A percentile compares a stretch with the other conserved stretches of the same genome.
phyloP scores from a whole-genome alignment of 1,140 invertebrate genomes.

The Stegodyphus dumicola region DNA sequence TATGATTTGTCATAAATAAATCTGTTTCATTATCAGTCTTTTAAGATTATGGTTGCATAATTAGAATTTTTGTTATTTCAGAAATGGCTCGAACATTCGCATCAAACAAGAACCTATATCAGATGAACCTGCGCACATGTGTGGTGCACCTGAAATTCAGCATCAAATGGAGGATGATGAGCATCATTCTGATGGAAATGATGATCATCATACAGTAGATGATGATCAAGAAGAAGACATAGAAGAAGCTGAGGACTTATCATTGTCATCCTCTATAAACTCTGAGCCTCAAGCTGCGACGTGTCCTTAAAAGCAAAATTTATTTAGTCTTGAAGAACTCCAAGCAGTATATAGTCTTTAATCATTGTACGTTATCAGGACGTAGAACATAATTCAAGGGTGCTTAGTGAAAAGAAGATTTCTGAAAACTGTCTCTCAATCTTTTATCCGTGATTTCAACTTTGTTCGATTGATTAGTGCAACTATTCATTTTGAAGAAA shows the following conservation, averaged over 20 bases:
- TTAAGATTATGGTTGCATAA: too few relatives aligned
- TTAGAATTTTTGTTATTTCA: constrained; percentile 7
- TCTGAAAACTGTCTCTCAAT: not conserved
- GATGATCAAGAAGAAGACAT: constrained; percentile 47
- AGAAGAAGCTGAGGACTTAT: constrained; percentile 56
- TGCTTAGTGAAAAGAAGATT: not conserved
- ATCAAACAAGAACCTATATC: constrained; percentile 58
- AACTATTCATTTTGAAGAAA: too few relatives aligned
- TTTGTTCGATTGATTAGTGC: too few relatives aligned
- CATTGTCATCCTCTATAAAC: constrained; percentile 55
- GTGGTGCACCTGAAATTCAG: constrained; percentile 27
- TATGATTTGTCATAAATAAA: too few relatives aligned
- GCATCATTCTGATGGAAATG: constrained; percentile 20
- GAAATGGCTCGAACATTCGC: constrained; percentile 42
- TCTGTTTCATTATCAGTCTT: too few relatives aligned
- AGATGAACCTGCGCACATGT: constrained; percentile 33
- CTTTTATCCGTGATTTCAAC: too few relatives aligned
- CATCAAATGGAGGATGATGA: constrained; percentile 48
- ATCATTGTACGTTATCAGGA: not conserved
- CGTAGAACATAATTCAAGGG: not conserved
- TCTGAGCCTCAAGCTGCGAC: constrained; percentile 56
- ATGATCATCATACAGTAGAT: constrained; percentile 11
- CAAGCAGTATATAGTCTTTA: constrained; percentile 1
- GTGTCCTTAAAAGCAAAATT: constrained; percentile 46
- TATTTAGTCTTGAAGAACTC: not conserved